phyloP scores from a whole-genome alignment of 2,888 invertebrate genomes.

The Lasioglossum leucozonium region DNA sequence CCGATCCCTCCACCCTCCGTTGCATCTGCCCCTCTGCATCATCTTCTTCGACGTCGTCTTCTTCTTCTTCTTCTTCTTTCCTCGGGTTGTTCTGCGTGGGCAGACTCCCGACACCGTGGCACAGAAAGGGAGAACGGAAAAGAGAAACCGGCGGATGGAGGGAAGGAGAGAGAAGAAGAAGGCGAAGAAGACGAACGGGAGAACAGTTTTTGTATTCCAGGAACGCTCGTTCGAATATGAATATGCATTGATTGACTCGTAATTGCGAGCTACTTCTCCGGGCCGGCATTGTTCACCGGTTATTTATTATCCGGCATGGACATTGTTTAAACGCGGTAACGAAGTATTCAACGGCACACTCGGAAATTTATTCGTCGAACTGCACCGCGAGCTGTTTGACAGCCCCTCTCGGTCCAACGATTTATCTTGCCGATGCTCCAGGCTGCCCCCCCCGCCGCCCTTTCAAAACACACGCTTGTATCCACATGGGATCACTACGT shows the following conservation, averaged over 20 bases:
- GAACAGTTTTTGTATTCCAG: slow-evolving; percentile 70
- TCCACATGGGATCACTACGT: not conserved
- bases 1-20: slow-evolving; percentile 29
- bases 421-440: slow-evolving; percentile 56
- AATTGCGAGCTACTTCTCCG: slow-evolving; percentile 73
- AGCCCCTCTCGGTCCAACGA: slow-evolving; percentile 51
- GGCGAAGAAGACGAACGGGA: slow-evolving; percentile 47
- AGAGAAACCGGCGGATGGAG: slow-evolving; percentile 35
- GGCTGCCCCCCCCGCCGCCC: not conserved
- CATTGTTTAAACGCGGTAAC: slow-evolving; percentile 71
- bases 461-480: not conserved
- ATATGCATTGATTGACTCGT: slow-evolving; percentile 77
- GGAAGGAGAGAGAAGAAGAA: too few species aligned
- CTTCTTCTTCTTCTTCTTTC: slow-evolving; percentile 22
- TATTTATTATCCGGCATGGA: slow-evolving; percentile 66
- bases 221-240: slow-evolving; percentile 74
- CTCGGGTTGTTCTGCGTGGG: slow-evolving; percentile 30
- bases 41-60: slow-evolving; percentile 26
- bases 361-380: slow-evolving; percentile 65
- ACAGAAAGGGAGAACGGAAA: slow-evolving; percentile 29
- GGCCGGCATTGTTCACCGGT: slow-evolving; percentile 65
- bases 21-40: slow-evolving; percentile 20
- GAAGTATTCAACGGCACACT: slow-evolving; percentile 64
- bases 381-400: slow-evolving; percentile 47
- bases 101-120: slow-evolving; percentile 50